phyloP scores from a whole-genome alignment of 2,113 vertebrate species.

The Mastomys coucha region DNA sequence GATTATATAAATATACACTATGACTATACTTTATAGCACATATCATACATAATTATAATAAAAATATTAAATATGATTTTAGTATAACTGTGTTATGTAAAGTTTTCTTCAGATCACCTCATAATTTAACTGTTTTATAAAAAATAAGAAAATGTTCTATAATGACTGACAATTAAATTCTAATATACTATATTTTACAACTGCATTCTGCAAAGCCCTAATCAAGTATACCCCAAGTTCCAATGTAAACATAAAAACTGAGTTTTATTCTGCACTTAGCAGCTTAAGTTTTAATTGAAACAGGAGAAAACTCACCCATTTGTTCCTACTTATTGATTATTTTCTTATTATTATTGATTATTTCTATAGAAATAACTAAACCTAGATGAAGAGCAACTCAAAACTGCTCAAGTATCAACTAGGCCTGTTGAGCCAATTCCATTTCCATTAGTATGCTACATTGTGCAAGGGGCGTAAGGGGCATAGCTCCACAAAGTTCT shows the following conservation, averaged over 20 bases:
- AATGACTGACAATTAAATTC: conserved; percentile 58
- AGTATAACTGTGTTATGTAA: conserved; percentile 3
- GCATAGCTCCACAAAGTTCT: background rate
- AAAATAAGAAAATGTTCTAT: conserved; percentile 36
- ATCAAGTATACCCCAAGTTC: conserved; percentile 39
- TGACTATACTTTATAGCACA: too few species aligned
- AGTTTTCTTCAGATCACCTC: conserved; percentile 51
- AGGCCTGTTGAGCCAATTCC: background rate
- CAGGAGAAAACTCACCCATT: conserved; percentile 30
- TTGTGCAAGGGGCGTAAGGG: background rate
- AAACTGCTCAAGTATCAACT: conserved; percentile 29
- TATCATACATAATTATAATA: background rate
- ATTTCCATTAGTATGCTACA: background rate
- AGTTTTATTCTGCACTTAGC: conserved; percentile 3
- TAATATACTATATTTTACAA: conserved; percentile 10
- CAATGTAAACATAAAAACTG: conserved; percentile 4
- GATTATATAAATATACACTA: too few species aligned
- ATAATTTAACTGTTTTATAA: conserved; percentile 14
- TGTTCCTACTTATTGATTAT: background rate
- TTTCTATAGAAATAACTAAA: conserved; percentile 7
- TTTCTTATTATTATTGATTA: background rate
- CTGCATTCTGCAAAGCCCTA: conserved; percentile 28
- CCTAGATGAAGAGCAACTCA: conserved; percentile 18
- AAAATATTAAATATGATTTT: background rate
- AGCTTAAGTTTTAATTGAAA: conserved; percentile 64